phyloP scores from a whole-genome alignment of 2,797 vertebrate species.

The Trachops cirrhosus region DNA sequence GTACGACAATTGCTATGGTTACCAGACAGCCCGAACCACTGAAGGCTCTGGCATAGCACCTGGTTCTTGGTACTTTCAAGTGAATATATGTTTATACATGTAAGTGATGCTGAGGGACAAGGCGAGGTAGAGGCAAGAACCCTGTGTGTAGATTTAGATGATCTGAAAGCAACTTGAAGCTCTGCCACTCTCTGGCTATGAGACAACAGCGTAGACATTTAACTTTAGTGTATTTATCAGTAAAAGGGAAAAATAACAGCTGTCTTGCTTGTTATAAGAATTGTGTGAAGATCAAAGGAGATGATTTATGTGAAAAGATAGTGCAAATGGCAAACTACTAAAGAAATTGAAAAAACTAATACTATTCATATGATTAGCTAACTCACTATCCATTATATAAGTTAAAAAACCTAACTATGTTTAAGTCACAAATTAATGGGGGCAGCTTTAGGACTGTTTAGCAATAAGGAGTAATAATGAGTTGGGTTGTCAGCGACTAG shows the following conservation, averaged over 20 bases:
- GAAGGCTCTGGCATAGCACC: neutral
- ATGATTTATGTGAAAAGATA: neutral
- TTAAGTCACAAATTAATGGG: neutral
- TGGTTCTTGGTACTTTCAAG: neutral
- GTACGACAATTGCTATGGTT: conserved; percentile 52
- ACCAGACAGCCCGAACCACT: neutral
- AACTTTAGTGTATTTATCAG: neutral
- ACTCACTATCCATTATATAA: neutral
- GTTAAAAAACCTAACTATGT: neutral
- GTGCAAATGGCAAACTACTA: neutral
- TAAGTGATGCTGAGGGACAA: neutral
- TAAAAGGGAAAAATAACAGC: neutral
- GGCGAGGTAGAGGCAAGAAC: neutral
- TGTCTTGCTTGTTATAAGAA: neutral
- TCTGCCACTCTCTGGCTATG: neutral
- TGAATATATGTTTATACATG: neutral
- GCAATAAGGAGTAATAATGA: neutral
- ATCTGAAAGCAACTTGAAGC: neutral
- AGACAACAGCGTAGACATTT: neutral
- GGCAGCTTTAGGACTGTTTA: neutral
- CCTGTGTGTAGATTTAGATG: neutral
- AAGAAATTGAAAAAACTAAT: neutral
- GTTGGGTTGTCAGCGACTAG: neutral
- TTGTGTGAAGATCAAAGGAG: neutral
- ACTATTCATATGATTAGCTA: neutral